phyloP scores from a whole-genome alignment of 2,797 vertebrate species.

The Cuculus canorus region DNA sequence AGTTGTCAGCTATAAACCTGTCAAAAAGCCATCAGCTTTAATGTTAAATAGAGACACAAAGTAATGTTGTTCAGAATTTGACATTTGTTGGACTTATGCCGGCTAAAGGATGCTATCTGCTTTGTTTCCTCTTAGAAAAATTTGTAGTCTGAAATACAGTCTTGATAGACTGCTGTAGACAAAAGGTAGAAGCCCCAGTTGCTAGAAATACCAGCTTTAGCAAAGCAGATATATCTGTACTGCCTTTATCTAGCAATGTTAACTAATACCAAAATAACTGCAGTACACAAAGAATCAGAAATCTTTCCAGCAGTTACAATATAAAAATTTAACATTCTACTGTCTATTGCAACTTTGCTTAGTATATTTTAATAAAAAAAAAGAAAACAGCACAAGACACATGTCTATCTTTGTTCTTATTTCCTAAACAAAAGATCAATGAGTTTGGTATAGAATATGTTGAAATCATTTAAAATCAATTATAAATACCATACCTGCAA shows the following conservation, averaged over 20 bases:
- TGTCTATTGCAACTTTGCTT: not conserved
- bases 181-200: slow-evolving; percentile 42
- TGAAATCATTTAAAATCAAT: not conserved
- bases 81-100: slow-evolving; percentile 82
- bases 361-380: not conserved
- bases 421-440: slow-evolving; percentile 12
- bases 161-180: slow-evolving; percentile 40
- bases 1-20: slow-evolving; percentile 90
- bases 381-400: not conserved
- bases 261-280: slow-evolving; percentile 55
- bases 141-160: slow-evolving; percentile 63
- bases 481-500: not conserved
- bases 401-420: not conserved
- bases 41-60: slow-evolving; percentile 91
- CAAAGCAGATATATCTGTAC: slow-evolving; percentile 21
- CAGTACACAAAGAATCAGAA: slow-evolving; percentile 20
- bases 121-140: slow-evolving; percentile 86
- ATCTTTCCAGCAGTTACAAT: not conserved
- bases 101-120: slow-evolving; percentile 80
- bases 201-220: slow-evolving; percentile 55
- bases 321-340: not conserved
- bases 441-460: not conserved
- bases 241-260: slow-evolving; percentile 21
- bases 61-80: slow-evolving; percentile 84
- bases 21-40: slow-evolving; percentile 88